Percentiles rank a stretch among this genome's conserved stretches.
Evolutionary conservation across 2,113 vertebrate species (phyloP).

Genomic region (Megaceryle maxima): DNA sequence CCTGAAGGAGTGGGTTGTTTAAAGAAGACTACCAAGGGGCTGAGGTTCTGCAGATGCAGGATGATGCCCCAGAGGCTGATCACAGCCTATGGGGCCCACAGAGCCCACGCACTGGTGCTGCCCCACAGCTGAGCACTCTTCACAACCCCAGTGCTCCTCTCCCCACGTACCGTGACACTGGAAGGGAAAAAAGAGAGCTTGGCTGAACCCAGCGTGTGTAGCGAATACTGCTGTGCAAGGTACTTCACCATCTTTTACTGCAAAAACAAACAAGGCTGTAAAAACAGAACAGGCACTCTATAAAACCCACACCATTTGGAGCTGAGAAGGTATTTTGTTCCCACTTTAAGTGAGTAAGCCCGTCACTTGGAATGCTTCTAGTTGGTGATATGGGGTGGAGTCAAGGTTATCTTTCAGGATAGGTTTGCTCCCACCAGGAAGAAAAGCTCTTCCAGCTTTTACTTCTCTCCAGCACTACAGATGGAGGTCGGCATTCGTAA

Average conservation of each 20-base stretch:
- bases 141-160: not conserved
- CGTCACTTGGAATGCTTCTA: not conserved
- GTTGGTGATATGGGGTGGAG: not conserved
- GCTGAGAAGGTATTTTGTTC: not conserved
- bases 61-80: not conserved
- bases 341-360: not conserved
- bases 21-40: not conserved
- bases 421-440: not conserved
- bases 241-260: not conserved
- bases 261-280: conserved; percentile 21
- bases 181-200: not conserved
- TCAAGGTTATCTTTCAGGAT: not conserved
- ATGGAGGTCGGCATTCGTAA: not conserved
- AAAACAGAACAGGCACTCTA: not conserved
- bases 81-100: not conserved
- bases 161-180: fast-evolving
- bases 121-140: fast-evolving
- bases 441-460: not conserved
- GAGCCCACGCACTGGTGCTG: not conserved
- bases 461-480: not conserved
- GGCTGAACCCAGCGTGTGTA: not conserved
- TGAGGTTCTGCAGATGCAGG: not conserved
- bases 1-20: not conserved
- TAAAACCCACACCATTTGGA: not conserved
- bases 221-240: not conserved